phyloP scores from a whole-genome alignment of 2,797 vertebrate genomes.

The Gobionotothen gibberifrons region DNA sequence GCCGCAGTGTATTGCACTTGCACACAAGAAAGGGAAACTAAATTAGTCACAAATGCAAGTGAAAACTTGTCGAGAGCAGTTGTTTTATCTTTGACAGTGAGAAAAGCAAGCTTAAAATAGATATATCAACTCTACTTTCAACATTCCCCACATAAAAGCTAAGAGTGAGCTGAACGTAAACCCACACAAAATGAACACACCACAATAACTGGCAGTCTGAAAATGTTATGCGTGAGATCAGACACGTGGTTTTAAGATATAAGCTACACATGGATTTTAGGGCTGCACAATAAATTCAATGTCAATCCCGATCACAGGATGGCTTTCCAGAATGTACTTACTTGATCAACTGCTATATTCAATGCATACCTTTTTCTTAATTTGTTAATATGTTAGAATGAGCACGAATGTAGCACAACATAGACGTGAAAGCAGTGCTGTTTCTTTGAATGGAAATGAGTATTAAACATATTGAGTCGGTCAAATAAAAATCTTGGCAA shows the following conservation, averaged over 20 bases:
- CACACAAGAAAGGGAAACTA: constrained; percentile 5
- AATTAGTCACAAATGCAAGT: constrained; percentile 18
- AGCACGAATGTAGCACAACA: too few species aligned
- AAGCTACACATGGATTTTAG: too few species aligned
- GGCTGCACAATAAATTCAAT: too few species aligned
- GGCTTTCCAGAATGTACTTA: too few species aligned
- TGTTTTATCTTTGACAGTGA: constrained; percentile 21
- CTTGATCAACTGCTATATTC: too few species aligned
- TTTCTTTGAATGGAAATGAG: too few species aligned
- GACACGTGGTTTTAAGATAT: not conserved
- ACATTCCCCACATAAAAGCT: constrained; percentile 5
- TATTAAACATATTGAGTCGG: too few species aligned
- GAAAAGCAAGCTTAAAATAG: not conserved
- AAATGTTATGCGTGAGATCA: constrained; percentile 1
- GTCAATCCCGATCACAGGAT: too few species aligned
- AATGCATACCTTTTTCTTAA: too few species aligned
- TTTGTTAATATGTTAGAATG: too few species aligned
- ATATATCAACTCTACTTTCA: not conserved
- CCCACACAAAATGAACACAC: not conserved
- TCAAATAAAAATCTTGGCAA: too few species aligned
- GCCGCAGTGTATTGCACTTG: constrained; percentile 17
- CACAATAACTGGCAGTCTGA: not conserved
- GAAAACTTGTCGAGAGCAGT: constrained; percentile 13
- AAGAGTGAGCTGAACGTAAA: not conserved
- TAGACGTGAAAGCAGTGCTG: too few species aligned